Percentiles rank a stretch among this genome's conserved stretches.
These are phyloP conservation scores for Passer domesticus DNA, from an alignment of 2,113 vertebrate genomes.

Conservation along the genomic window DNA sequence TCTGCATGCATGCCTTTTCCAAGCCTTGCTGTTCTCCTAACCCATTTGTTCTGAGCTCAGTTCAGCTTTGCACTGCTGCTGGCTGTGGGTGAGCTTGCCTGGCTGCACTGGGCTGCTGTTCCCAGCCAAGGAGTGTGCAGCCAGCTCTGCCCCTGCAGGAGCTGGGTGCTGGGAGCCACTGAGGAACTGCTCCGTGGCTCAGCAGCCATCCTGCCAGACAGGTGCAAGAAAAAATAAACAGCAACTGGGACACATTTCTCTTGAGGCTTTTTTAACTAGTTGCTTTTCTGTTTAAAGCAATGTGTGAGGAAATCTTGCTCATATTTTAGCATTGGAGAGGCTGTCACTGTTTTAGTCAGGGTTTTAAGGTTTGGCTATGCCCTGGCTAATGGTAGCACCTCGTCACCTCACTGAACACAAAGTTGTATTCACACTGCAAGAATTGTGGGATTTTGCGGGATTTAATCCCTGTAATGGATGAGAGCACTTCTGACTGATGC, in stretches of 20 bases:
- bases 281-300: neutral
- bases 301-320: neutral
- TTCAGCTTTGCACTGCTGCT: neutral
- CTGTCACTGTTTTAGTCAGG: neutral
- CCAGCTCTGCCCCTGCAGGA: neutral
- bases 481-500: neutral
- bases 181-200: neutral
- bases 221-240: neutral
- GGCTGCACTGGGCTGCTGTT: neutral
- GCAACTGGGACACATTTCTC: neutral
- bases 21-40: neutral
- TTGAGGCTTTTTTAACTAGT: neutral
- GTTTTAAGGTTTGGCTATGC: neutral
- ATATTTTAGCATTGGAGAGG: neutral
- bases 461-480: neutral
- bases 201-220: neutral
- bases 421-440: neutral
- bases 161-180: neutral
- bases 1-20: neutral
- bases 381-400: neutral
- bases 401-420: accelerated
- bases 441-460: neutral
- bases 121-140: neutral
- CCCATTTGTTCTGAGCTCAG: neutral
- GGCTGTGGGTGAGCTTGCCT: neutral